Conservation (phyloP, 2,113 vertebrate genomes). For the Uria aalge region DNA sequence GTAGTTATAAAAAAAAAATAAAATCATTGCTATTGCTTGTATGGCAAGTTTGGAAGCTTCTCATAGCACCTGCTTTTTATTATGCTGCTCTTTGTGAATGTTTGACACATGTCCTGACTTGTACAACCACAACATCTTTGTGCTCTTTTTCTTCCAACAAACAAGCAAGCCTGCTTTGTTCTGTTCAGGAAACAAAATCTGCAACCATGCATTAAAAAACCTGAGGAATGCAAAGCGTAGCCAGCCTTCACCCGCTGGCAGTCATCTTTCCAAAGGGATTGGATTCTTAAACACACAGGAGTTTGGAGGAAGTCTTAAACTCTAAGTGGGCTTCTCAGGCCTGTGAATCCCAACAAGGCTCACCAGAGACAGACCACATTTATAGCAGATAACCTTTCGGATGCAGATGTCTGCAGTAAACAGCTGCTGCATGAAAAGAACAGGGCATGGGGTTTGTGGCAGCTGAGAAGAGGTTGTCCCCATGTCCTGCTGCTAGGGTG, state of each 20-base stretch:
- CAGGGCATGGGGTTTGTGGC: background rate
- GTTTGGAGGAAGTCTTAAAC: background rate
- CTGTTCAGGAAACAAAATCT: background rate
- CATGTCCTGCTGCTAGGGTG: background rate
- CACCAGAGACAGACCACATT: fast-evolving
- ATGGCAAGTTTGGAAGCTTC: background rate
- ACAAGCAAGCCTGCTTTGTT: background rate
- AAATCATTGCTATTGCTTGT: background rate
- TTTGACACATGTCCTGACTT: background rate
- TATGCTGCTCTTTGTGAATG: background rate
- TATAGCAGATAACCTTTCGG: background rate
- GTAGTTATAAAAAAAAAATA: background rate
- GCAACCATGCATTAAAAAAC: background rate
- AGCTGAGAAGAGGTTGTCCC: background rate
- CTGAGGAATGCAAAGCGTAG: background rate
- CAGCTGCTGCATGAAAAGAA: background rate
- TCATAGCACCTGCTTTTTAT: background rate
- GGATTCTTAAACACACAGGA: background rate
- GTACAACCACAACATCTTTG: background rate
- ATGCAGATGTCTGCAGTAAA: background rate
- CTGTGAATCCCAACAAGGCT: background rate
- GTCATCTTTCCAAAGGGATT: background rate
- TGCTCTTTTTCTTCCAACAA: background rate
- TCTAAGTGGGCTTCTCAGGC: background rate
- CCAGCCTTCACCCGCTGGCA: background rate